phyloP scores from a whole-genome alignment of 2,888 invertebrate species.

The Chamaedrilus cognettii region DNA sequence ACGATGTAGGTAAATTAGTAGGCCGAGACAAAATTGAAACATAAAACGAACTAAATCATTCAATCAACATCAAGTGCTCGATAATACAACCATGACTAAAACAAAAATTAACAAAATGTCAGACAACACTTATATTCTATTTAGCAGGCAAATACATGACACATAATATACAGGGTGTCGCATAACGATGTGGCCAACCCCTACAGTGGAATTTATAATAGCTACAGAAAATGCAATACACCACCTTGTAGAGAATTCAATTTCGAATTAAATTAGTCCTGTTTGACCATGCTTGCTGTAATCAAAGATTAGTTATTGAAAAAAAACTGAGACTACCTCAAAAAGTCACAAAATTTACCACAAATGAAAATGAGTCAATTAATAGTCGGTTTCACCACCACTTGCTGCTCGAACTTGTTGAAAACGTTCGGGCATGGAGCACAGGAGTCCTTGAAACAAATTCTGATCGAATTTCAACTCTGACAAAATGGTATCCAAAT shows the following conservation, averaged over 20 bases:
- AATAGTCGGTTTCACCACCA: background rate
- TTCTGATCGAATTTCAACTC: background rate
- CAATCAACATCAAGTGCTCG: too few species aligned
- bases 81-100: too few species aligned
- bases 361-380: too few species aligned
- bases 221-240: background rate
- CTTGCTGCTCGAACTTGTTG: background rate
- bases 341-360: background rate
- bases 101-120: too few species aligned
- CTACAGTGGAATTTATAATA: background rate
- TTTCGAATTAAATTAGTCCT: background rate
- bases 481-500: background rate
- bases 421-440: background rate
- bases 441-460: background rate
- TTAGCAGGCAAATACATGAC: too few species aligned
- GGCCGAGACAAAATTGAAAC: too few species aligned
- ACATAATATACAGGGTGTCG: conserved; percentile 1
- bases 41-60: too few species aligned
- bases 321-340: background rate
- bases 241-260: background rate
- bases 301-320: background rate
- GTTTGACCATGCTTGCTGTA: background rate
- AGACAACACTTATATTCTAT: too few species aligned
- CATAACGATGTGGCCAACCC: background rate
- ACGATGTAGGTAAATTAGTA: too few species aligned